Percentiles rank a stretch among this genome's conserved stretches.
Conservation (phyloP, 2,113 vertebrate genomes). For the Neolamprologus caudopunctatus region DNA sequence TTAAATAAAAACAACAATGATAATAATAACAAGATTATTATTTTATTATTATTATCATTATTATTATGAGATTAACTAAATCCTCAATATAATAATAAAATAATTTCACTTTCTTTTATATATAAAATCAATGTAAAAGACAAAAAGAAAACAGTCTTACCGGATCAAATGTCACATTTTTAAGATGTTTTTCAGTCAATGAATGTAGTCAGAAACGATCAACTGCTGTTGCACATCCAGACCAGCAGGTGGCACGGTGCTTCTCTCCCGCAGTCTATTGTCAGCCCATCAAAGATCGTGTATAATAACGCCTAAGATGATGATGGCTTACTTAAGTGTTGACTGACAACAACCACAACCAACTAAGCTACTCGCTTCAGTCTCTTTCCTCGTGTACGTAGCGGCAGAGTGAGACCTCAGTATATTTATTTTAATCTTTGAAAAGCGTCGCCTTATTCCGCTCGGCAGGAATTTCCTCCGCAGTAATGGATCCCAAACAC, state of each 20-base stretch:
- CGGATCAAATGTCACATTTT: not conserved
- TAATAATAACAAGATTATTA: not conserved
- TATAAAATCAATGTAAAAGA: not conserved
- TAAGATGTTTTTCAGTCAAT: not conserved
- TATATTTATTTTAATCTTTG: rapidly evolving
- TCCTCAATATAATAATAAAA: not conserved
- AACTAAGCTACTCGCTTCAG: not conserved
- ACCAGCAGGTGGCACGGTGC: not conserved
- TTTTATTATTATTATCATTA: not conserved
- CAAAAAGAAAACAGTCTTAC: not conserved
- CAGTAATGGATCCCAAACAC: not conserved
- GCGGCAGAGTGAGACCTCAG: not conserved
- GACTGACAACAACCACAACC: not conserved
- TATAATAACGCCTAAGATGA: not conserved
- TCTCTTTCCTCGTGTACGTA: not conserved
- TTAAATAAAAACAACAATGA: not conserved
- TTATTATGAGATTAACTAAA: not conserved
- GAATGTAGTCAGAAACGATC: not conserved
- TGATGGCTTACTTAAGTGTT: not conserved
- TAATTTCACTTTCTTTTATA: not conserved
- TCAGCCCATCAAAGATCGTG: not conserved
- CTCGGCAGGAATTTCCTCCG: not conserved
- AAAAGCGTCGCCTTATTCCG: not conserved
- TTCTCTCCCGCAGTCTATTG: rapidly evolving
- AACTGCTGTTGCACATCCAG: not conserved